Evolutionary conservation across 1,140 invertebrate species (phyloP).

Genomic region (Drosophila nikananu): DNA sequence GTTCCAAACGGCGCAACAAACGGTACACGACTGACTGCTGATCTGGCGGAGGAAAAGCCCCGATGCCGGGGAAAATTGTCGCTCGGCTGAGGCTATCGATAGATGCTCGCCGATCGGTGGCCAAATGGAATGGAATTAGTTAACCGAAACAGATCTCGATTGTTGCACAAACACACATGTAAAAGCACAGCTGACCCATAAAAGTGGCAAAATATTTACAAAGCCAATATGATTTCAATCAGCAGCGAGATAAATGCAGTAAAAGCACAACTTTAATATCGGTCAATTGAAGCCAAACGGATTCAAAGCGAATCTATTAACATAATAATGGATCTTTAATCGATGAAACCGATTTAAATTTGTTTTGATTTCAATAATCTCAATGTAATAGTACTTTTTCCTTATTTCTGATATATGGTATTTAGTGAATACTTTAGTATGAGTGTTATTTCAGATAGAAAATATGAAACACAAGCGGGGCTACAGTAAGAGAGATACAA

Average conservation of each 20-base stretch:
- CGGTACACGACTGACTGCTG: constrained; percentile 71
- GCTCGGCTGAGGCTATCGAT: constrained; percentile 56
- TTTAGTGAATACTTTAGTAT: no score
- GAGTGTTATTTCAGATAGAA: no score
- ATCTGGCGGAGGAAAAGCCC: constrained; percentile 20
- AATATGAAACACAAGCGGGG: no score
- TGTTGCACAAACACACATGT: constrained; percentile 37
- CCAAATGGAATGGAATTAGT: constrained; percentile 39
- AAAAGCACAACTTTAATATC: background rate
- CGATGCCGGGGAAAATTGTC: constrained; percentile 61
- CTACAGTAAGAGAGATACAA: no score
- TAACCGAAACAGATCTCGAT: constrained; percentile 38
- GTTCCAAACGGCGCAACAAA: constrained; percentile 66
- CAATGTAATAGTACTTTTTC: background rate
- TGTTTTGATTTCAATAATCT: background rate
- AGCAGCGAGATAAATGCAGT: background rate
- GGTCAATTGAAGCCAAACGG: background rate
- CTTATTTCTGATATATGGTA: no score
- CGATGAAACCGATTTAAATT: background rate
- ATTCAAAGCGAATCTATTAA: constrained; percentile 1
- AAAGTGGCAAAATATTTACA: constrained; percentile 27
- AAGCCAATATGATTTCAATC: constrained; percentile 20
- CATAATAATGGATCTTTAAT: constrained; percentile 7
- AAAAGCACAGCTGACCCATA: constrained; percentile 34
- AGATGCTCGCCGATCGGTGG: constrained; percentile 33